Base-by-base conservation (phyloP, 2,888 invertebrate species). In the Brachyptera putata region DNA sequence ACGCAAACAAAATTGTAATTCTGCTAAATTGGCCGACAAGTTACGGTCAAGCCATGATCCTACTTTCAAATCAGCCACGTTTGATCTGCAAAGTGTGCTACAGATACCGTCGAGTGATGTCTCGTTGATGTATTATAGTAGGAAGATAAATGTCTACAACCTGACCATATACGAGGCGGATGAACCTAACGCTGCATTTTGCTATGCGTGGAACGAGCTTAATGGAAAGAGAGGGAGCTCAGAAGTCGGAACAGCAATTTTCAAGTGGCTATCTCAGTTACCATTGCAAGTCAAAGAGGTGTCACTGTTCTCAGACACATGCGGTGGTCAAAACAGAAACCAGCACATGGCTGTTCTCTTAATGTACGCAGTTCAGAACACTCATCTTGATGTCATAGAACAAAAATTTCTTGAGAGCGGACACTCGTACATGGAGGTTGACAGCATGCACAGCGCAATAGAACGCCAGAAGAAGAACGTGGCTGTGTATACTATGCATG, bases 141-240 rank as follows among this genome's bases (percentile, higher is more conserved):
- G 69, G 62, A 71, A 72, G 65, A 49, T 69, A 49, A 65, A 63
- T 58, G 62, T 65, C 21, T 68, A 67, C 62, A 71, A 70, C 65
- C 67, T 71, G n/a, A 69, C 68, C 43, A 64, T 72, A 61, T 71
- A 70, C 62, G 69, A 70, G 65, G 65, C 66, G 22, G 64, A 65
- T 21, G 43, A 62, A 22, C 66, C 68, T 56, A 67, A 70, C 62
- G 63, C 69, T 39, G 68, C 67, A 24, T 67, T 63, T 63, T 71
- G 69, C 56, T 68, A 63, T 56, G 50, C 56, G 41, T 70, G 70
- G 69, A 66, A 63, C 25, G 69, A 71, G 66, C 18, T 69, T 53
- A 66, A 70, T 64, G 69, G 70, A 37, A 68, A 69, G 62, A 68
- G 67, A 60, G 69, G 68, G 58, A 70, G 69, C 63, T 65, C 56